phyloP scores from a whole-genome alignment of 2,888 invertebrate species.

The Amaurobius ferox region DNA sequence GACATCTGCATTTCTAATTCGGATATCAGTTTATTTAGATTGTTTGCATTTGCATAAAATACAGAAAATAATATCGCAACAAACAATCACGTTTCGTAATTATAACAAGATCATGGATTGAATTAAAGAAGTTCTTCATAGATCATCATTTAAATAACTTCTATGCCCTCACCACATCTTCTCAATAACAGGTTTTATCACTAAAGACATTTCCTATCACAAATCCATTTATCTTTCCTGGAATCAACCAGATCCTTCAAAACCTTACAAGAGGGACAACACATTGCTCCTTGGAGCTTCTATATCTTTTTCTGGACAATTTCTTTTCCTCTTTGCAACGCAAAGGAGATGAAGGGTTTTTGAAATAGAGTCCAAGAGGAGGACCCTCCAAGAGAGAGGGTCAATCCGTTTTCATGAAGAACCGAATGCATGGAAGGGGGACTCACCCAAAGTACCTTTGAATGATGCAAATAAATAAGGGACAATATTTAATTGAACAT shows the following conservation, averaged over 20 bases:
- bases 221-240: constrained; percentile 37
- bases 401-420: constrained; percentile 55
- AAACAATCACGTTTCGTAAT: too few relatives aligned
- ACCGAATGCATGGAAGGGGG: too few relatives aligned
- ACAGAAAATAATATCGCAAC: too few relatives aligned
- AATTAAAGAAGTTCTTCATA: too few relatives aligned
- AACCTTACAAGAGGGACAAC: constrained; percentile 43
- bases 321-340: constrained; percentile 47
- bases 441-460: too few relatives aligned
- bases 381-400: constrained; percentile 24
- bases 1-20: too few relatives aligned
- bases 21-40: too few relatives aligned
- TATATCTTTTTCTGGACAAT: constrained; percentile 56
- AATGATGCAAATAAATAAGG: too few relatives aligned
- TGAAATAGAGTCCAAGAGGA: constrained; percentile 52
- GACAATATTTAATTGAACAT: too few relatives aligned
- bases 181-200: constrained; percentile 33
- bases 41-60: too few relatives aligned
- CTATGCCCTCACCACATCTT: not conserved
- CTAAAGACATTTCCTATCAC: constrained; percentile 18
- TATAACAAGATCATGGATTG: too few relatives aligned
- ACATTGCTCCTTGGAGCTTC: constrained; percentile 33
- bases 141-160: too few relatives aligned
- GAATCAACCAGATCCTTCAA: constrained; percentile 13
- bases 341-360: constrained; percentile 57